Base-by-base conservation (phyloP, 2,888 invertebrate species). In the Drosophila dives region DNA sequence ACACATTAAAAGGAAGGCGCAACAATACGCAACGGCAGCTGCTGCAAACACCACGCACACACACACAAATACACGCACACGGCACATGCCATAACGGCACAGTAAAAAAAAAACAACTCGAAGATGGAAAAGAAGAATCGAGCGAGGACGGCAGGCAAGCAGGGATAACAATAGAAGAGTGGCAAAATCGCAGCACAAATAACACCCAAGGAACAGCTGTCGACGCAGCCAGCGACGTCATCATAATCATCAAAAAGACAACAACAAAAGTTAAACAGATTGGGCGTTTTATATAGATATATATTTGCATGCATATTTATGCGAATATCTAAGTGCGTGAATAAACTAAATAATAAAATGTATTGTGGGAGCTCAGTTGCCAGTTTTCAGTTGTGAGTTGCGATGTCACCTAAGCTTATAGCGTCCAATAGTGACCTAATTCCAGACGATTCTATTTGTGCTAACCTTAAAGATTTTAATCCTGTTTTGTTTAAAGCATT, bases 141-240 rank as follows among this genome's bases (percentile, higher is more conserved):
- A 53, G 48, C 45, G 34, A 26, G 55, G 64, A 55, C 53, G 61
- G 51, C 49, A 51, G 61, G 55, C 72, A 50, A 63, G 36, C 26
- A n/a, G 8, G 62, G 51, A 48, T 50, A 67, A 83, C 83, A 87
- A 87, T 82, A 68, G 64, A 64, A 66, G 72, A 72, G 74, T 67
- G 81, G 61, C 75, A 76, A 73, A 87, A 85, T 87, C 86, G 72
- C 59, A 32, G 72, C 60, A 60, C 69, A 76, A 81, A 78, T 67
- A 75, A 77, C 86, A 87, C 80, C 86, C 75, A 77, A 70, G 75
- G 89, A 86, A 81, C 89, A 85, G 85, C 89, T 85, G 85, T 86
- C 77, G 60, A 58, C 38, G 64, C n/a, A 26, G n/a, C 17, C 48
- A 20, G 33, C 29, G 59, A 63, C 56, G 49, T 56, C 72, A 56